Percentiles rank a stretch among this genome's conserved stretches.
Conservation (phyloP, 37 sponge, comb jelly and placozoan genomes). For the Trichoplax adhaerens region DNA sequence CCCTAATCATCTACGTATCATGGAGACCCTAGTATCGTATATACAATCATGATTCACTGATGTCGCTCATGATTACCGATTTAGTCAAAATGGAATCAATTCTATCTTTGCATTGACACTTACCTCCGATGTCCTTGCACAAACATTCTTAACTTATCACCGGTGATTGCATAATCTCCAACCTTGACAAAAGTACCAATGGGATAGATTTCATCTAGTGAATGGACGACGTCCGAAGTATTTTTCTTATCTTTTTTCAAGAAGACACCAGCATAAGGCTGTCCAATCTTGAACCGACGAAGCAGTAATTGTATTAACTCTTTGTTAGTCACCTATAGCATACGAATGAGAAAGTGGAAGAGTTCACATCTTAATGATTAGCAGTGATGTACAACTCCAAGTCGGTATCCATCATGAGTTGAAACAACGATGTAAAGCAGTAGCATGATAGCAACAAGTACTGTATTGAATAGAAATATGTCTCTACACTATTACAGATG, state of each 20-base stretch:
- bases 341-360: background rate
- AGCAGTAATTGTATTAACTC: constrained; percentile 52
- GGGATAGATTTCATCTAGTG: constrained; percentile 50
- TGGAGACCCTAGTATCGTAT: too few species aligned
- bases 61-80: too few species aligned
- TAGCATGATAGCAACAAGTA: too few species aligned
- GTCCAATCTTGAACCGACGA: constrained; percentile 28
- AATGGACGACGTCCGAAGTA: constrained; percentile 18
- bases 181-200: constrained; percentile 86
- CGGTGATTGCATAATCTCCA: constrained; percentile 56
- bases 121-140: constrained; percentile 66
- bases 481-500: too few species aligned
- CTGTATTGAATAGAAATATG: too few species aligned
- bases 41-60: too few species aligned
- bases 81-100: too few species aligned
- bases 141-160: constrained; percentile 56
- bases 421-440: too few species aligned
- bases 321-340: constrained; percentile 39
- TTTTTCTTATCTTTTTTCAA: constrained; percentile 66
- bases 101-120: background rate
- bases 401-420: too few species aligned
- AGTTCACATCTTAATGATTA: too few species aligned
- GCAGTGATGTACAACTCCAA: too few species aligned
- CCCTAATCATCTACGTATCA: too few species aligned
- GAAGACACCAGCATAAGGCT: constrained; percentile 91